Percentiles rank a stretch among this genome's conserved stretches.
These are phyloP conservation scores for Neodiprion pinetum DNA, from an alignment of 1,140 invertebrate genomes.

Conservation along the genomic window DNA sequence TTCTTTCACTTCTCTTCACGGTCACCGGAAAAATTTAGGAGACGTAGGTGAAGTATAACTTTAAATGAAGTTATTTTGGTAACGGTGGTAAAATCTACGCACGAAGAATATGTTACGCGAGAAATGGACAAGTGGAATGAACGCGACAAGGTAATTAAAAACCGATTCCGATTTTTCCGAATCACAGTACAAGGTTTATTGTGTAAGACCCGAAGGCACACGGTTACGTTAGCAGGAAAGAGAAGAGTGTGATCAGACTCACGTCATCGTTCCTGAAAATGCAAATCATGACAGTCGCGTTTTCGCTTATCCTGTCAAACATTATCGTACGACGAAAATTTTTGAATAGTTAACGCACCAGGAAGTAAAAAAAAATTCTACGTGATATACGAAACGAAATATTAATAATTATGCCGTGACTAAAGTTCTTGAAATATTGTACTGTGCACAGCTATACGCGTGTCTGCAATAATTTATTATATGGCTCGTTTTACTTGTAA, in stretches of 20 bases:
- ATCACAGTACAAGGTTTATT: no score
- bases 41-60: no score
- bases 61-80: no score
- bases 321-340: neutral
- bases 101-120: no score
- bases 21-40: no score
- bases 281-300: neutral
- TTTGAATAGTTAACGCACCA: neutral
- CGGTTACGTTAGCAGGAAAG: neutral
- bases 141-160: no score
- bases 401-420: neutral
- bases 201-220: no score
- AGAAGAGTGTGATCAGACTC: neutral
- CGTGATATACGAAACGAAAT: neutral
- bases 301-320: neutral
- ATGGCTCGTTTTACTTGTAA: neutral
- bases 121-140: no score
- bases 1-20: no score
- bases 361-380: neutral
- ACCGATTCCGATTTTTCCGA: no score
- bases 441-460: neutral
- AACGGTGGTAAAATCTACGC: no score
- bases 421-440: neutral
- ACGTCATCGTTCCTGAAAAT: neutral
- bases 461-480: neutral